phyloP scores from a whole-genome alignment of 2,888 invertebrate genomes.

The Cosmia pyralina region DNA sequence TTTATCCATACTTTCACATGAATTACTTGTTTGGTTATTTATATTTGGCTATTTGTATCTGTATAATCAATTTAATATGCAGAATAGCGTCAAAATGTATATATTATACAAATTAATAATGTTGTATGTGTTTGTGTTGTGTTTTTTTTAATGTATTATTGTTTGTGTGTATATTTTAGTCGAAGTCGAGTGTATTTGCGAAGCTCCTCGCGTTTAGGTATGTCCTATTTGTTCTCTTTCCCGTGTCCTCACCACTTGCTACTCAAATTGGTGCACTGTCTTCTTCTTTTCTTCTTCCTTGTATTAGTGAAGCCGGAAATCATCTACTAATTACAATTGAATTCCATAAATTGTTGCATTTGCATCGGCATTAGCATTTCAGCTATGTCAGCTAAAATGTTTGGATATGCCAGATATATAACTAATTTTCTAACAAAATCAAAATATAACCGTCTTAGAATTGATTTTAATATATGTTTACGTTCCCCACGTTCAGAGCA shows the following conservation, averaged over 20 bases:
- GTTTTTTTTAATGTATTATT: no score
- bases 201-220: not conserved
- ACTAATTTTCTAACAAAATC: not conserved
- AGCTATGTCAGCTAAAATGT: not conserved
- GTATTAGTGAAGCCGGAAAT: not conserved
- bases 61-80: not conserved
- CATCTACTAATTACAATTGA: not conserved
- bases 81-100: not conserved
- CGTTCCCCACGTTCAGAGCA: constrained; percentile 9
- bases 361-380: not conserved
- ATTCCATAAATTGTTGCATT: not conserved
- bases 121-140: no score
- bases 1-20: not conserved
- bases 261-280: not conserved
- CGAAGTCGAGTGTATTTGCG: no score
- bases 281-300: not conserved
- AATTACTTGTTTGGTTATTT: constrained; percentile 11
- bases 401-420: not conserved
- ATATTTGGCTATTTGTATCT: constrained; percentile 13
- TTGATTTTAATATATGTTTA: constrained; percentile 42
- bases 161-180: no score
- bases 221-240: not conserved
- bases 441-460: constrained; percentile 16
- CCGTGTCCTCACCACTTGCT: not conserved
- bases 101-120: no score